A percentile compares a stretch with the other conserved stretches of the same genome.
These are phyloP conservation scores for Eubasilissa regina DNA, from an alignment of 1,140 invertebrate genomes.

Conservation along the genomic window DNA sequence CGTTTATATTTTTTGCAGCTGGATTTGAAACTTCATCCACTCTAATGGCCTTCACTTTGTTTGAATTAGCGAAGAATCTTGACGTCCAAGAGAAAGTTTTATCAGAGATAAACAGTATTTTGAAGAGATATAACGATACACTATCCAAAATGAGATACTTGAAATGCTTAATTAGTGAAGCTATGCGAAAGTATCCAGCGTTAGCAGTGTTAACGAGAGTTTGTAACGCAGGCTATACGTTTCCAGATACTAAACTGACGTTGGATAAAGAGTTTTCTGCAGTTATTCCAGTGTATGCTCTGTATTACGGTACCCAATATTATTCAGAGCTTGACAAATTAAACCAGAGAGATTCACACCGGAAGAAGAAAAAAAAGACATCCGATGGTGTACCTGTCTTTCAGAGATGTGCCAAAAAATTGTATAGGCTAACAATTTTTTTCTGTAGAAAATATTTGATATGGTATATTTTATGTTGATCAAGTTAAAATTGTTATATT, in stretches of 20 bases:
- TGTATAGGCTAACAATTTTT: too few relatives aligned
- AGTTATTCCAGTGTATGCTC: conserved; percentile 49
- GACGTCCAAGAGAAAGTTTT: conserved; percentile 71
- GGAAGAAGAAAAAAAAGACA: too few relatives aligned
- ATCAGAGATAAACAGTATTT: conserved; percentile 68
- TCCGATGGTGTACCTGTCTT: too few relatives aligned
- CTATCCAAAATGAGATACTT: conserved; percentile 68
- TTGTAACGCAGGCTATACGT: conserved; percentile 18
- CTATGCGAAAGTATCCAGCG: conserved; percentile 44
- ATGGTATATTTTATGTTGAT: too few relatives aligned
- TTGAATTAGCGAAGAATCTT: conserved; percentile 70
- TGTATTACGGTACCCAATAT: too few relatives aligned
- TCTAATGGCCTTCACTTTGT: conserved; percentile 65
- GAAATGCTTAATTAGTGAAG: conserved; percentile 56
- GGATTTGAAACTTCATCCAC: conserved; percentile 74
- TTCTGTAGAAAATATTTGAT: too few relatives aligned
- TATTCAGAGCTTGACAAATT: too few relatives aligned
- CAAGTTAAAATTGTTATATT: too few relatives aligned
- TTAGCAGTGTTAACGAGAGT: conserved; percentile 11
- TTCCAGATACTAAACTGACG: conserved; percentile 40
- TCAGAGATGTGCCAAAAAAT: too few relatives aligned
- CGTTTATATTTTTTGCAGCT: conserved; percentile 68
- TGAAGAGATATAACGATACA: conserved; percentile 61
- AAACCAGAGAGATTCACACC: too few relatives aligned
- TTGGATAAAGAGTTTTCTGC: conserved; percentile 43